phyloP scores from a whole-genome alignment of 2,888 invertebrate genomes.

The Eupeodes latifasciatus region DNA sequence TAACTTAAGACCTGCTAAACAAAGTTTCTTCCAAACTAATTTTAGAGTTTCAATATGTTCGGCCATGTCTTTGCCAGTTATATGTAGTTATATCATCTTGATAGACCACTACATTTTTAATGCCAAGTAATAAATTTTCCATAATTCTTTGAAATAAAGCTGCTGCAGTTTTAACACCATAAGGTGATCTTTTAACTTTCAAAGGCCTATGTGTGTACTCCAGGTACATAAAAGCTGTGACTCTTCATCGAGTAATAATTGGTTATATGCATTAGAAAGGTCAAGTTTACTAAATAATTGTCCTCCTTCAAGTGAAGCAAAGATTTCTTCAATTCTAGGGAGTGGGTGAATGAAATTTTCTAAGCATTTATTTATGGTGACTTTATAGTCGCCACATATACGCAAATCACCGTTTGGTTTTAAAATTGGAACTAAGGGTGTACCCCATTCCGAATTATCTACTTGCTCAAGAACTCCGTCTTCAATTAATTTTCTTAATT shows the following conservation, averaged over 20 bases:
- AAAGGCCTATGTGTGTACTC: conserved; percentile 24
- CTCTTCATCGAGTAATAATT: conserved; percentile 19
- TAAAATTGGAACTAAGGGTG: conserved; percentile 34
- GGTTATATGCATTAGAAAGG: conserved; percentile 47
- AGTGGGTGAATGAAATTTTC: conserved; percentile 13
- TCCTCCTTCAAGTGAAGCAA: conserved; percentile 22
- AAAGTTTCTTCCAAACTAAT: neutral
- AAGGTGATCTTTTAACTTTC: conserved; percentile 68
- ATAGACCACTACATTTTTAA: conserved; percentile 49
- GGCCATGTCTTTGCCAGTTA: conserved; percentile 68
- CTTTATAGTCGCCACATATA: conserved; percentile 29
- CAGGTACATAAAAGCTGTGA: conserved; percentile 18
- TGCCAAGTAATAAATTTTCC: conserved; percentile 78
- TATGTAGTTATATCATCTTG: conserved; percentile 63
- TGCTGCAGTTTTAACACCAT: conserved; percentile 31
- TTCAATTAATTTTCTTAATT: conserved; percentile 26
- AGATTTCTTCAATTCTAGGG: conserved; percentile 7
- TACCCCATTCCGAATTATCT: conserved; percentile 56
- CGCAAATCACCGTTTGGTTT: too few relatives aligned
- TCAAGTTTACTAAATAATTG: conserved; percentile 77
- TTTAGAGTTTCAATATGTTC: conserved; percentile 77
- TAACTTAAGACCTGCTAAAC: too few relatives aligned
- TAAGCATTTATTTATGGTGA: conserved; percentile 36
- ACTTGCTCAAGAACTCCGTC: conserved; percentile 28
- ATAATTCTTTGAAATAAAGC: conserved; percentile 80